Evolutionary conservation across 2,888 invertebrate genomes (phyloP), one percentile per base, ranked within the genome.

Genomic region (Candidula unifasciata): DNA sequence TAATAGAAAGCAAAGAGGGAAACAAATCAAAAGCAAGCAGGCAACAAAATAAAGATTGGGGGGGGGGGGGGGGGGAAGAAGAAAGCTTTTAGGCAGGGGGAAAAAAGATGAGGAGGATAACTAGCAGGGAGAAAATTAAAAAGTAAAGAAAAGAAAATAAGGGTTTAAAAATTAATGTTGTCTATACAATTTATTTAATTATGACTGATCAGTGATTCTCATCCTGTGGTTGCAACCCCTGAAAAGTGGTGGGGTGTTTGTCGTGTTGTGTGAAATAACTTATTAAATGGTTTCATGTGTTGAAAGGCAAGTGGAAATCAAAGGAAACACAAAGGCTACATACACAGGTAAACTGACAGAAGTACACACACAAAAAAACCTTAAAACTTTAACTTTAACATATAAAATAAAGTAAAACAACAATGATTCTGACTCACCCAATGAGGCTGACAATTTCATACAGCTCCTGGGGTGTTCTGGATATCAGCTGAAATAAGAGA

Each of bases 401-500:
- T n/a, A 64, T 24, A 24, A 64, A 24, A 5, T 5, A 24, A 24
- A 64, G 24, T 24, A 64, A 24, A 64, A 64, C n/a, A 13, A 64
- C 64, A 64, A 18, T 30, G 2, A 66, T 27, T n/a, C 66, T 13
- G 16, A 89, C 93, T 88, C 89, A 94, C 94, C 98, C 99, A 91
- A 99, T 98, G 84, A 99, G 95, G 90, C 97, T 97, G 10, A 99
- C 99, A 87, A 99, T 97, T 95, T 99, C 99, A 94, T 98, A 98
- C 89, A 99, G 95, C 94, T 99, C 99, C 93, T 99, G 98, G 0
- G 99, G 98, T 80, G 97, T 96, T 86, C 99, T 96, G 2, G 97
- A 95, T 78, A 98, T 96, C 87, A 99, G 95, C 93, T 98, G 89
- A 64, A 89, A 87, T 44, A 35, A 66, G 57, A 44, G 44, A 44